Evolutionary conservation across 2,888 invertebrate species (phyloP).

Genomic region (Dichetophora obliterata): DNA sequence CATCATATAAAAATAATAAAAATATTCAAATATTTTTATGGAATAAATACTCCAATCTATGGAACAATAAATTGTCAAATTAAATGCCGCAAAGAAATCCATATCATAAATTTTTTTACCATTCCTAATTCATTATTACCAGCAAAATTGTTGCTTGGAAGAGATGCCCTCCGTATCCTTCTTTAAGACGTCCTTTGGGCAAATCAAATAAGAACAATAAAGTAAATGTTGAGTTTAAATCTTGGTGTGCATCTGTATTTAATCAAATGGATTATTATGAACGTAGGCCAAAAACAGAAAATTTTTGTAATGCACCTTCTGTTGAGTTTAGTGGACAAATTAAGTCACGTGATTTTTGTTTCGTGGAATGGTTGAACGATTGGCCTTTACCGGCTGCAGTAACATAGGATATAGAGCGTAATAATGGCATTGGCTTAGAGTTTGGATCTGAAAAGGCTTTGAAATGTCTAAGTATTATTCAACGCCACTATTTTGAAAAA

Average conservation of each 20-base stretch:
- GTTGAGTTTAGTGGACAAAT: not conserved
- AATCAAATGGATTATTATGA: not conserved
- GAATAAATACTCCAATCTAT: not conserved
- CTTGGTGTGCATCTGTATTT: constrained; percentile 3
- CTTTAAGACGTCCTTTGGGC: not conserved
- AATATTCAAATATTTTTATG: too few relatives aligned
- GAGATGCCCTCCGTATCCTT: constrained; percentile 18
- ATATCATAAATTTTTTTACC: not conserved
- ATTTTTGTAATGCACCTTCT: not conserved
- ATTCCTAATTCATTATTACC: not conserved
- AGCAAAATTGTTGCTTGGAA: not conserved
- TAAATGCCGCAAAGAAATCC: not conserved
- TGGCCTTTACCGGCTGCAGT: too few relatives aligned
- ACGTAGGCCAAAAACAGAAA: not conserved
- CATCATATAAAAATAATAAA: too few relatives aligned
- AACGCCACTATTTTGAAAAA: too few relatives aligned
- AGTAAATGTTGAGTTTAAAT: not conserved
- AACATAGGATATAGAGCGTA: too few relatives aligned
- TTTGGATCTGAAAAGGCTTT: too few relatives aligned
- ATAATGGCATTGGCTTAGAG: too few relatives aligned
- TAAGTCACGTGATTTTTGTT: too few relatives aligned
- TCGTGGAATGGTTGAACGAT: too few relatives aligned
- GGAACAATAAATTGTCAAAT: not conserved
- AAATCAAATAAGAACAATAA: not conserved
- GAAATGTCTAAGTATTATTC: too few relatives aligned